These are phyloP conservation scores for Diplolepis rosae DNA, from an alignment of 2,888 invertebrate species.

Conservation along the genomic window DNA sequence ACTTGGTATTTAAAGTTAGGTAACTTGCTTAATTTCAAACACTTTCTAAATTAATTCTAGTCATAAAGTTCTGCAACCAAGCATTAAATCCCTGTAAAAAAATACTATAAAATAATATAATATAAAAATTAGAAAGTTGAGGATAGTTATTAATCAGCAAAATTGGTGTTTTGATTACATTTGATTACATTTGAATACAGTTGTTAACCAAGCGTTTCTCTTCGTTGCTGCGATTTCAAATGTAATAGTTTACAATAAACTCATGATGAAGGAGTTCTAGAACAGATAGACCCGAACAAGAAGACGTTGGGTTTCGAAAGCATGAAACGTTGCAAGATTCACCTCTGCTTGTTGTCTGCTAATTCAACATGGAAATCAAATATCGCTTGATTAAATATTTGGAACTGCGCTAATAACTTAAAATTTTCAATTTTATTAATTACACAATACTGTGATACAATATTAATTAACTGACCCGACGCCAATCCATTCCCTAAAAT, in stretches of 20 bases:
- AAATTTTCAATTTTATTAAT: too few species aligned
- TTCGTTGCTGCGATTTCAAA: conserved; percentile 1
- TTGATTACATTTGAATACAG: background rate
- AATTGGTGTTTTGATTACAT: background rate
- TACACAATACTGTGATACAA: too few species aligned
- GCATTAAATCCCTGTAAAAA: too few species aligned
- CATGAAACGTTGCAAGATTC: background rate
- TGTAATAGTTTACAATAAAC: conserved; percentile 2
- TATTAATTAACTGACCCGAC: too few species aligned
- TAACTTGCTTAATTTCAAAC: too few species aligned
- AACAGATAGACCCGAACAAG: conserved; percentile 26
- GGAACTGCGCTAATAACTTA: too few species aligned
- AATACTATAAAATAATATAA: too few species aligned
- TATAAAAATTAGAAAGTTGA: too few species aligned
- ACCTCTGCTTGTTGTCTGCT: background rate
- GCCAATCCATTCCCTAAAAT: too few species aligned
- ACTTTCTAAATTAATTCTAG: too few species aligned
- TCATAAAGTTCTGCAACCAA: too few species aligned
- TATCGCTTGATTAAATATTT: background rate
- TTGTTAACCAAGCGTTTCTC: conserved; percentile 13
- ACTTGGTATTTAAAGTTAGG: too few species aligned
- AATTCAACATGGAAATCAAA: background rate
- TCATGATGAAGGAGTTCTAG: conserved; percentile 3
- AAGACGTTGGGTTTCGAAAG: background rate
- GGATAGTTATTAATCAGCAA: background rate